A percentile compares a stretch with the other conserved stretches of the same genome.
These are phyloP conservation scores for Python bivittatus DNA, from an alignment of 2,113 vertebrate species.

Conservation along the genomic window DNA sequence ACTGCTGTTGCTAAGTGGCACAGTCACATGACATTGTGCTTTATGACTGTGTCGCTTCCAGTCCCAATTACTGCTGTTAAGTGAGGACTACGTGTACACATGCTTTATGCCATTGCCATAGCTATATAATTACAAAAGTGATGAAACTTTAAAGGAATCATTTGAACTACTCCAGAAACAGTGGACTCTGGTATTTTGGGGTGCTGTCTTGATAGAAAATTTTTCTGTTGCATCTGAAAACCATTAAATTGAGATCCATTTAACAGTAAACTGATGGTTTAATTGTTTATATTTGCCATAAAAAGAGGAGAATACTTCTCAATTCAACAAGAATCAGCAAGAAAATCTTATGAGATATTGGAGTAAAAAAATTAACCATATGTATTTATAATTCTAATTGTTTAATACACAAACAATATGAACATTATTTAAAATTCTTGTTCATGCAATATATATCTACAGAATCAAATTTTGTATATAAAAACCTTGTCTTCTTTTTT, in stretches of 20 bases:
- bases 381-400: background rate
- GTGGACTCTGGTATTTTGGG: background rate
- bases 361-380: background rate
- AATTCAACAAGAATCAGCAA: background rate
- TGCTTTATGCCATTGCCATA: too few relatives aligned
- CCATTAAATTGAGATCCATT: background rate
- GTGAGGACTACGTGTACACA: background rate
- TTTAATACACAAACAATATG: background rate
- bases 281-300: background rate
- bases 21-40: background rate
- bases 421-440: background rate
- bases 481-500: background rate
- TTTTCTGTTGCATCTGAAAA: background rate
- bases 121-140: too few relatives aligned
- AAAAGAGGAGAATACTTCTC: background rate
- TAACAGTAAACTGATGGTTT: background rate
- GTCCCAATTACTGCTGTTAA: background rate
- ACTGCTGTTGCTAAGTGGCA: background rate
- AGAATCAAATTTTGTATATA: background rate
- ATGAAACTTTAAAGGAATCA: background rate
- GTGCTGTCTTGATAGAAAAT: background rate
- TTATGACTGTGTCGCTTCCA: background rate
- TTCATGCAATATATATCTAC: background rate
- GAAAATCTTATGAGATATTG: background rate
- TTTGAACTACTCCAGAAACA: background rate